Percentiles rank a stretch among this genome's conserved stretches.
phyloP scores from a whole-genome alignment of 1,140 invertebrate species.

The Solen grandis region DNA sequence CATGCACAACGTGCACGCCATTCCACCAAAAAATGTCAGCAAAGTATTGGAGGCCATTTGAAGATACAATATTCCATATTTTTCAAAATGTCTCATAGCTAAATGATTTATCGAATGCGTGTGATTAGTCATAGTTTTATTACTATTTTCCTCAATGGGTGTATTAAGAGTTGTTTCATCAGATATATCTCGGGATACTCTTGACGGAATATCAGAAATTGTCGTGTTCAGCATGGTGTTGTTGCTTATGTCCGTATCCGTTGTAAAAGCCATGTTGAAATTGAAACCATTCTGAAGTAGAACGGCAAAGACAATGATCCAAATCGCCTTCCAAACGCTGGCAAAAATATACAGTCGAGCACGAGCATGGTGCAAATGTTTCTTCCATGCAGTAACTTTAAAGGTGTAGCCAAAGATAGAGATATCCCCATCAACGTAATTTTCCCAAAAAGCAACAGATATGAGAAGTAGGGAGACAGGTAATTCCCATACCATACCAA shows the following conservation, averaged over 20 bases:
- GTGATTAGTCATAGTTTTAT: not conserved
- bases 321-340: conserved; percentile 71
- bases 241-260: not conserved
- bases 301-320: conserved; percentile 72
- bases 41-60: conserved; percentile 62
- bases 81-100: conserved; percentile 62
- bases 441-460: conserved; percentile 98
- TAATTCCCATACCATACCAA: conserved; percentile 86
- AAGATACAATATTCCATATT: conserved; percentile 67
- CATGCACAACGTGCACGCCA: conserved; percentile 79
- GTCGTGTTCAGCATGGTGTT: not conserved
- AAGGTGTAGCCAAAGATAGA: conserved; percentile 61
- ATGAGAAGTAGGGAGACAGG: conserved; percentile 91
- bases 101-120: no score
- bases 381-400: conserved; percentile 67
- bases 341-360: conserved; percentile 70
- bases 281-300: conserved; percentile 64
- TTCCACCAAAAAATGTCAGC: conserved; percentile 70
- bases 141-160: not conserved
- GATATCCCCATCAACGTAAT: conserved; percentile 89
- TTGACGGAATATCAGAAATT: not conserved
- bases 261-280: conserved; percentile 65
- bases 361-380: conserved; percentile 63
- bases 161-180: not conserved
- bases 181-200: not conserved